A percentile compares a stretch with the other conserved stretches of the same genome.
Evolutionary conservation across 2,113 vertebrate genomes (phyloP).

Genomic region (Poecile atricapillus): DNA sequence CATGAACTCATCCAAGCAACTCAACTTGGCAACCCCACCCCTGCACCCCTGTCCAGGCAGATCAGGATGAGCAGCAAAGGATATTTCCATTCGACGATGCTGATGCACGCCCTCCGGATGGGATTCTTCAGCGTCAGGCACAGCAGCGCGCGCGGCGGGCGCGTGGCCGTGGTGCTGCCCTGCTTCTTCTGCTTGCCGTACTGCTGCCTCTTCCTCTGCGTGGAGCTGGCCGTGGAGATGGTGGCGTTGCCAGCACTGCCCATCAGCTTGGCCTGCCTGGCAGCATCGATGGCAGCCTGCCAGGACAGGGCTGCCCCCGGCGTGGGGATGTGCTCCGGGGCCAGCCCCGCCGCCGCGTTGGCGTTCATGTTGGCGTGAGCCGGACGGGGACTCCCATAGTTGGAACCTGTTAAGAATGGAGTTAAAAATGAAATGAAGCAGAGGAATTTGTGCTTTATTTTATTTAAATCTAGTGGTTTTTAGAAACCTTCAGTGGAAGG

Average conservation of each 20-base stretch:
- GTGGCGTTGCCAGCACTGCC: slow-evolving; percentile 85
- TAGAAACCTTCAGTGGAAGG: not conserved
- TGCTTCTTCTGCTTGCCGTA: slow-evolving; percentile 97
- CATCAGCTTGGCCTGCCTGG: slow-evolving; percentile 96
- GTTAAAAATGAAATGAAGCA: fast-evolving
- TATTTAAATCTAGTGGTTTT: fast-evolving
- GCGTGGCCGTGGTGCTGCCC: slow-evolving; percentile 85
- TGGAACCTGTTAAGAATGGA: slow-evolving; percentile 81
- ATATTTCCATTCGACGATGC: slow-evolving; percentile 99
- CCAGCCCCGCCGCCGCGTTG: slow-evolving; percentile 88
- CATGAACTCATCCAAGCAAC: too few species aligned
- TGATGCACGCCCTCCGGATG: slow-evolving; percentile 96
- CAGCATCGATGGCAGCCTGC: slow-evolving; percentile 97
- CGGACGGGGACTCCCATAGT: slow-evolving; percentile 91
- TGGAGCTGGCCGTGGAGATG: slow-evolving; percentile 94
- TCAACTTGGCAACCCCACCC: too few species aligned
- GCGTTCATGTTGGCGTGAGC: slow-evolving; percentile 89
- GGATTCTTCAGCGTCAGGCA: slow-evolving; percentile 98
- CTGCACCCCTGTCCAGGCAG: too few species aligned
- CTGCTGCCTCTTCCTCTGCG: slow-evolving; percentile 92
- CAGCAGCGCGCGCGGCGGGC: slow-evolving; percentile 92
- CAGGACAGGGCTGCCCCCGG: slow-evolving; percentile 93
- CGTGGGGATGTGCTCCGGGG: slow-evolving; percentile 92
- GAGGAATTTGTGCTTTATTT: not conserved
- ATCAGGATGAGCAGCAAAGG: slow-evolving; percentile 63